Evolutionary conservation across 35 echinoderm and acorn worm genomes (phyloP).

Genomic region (Diadema setosum): DNA sequence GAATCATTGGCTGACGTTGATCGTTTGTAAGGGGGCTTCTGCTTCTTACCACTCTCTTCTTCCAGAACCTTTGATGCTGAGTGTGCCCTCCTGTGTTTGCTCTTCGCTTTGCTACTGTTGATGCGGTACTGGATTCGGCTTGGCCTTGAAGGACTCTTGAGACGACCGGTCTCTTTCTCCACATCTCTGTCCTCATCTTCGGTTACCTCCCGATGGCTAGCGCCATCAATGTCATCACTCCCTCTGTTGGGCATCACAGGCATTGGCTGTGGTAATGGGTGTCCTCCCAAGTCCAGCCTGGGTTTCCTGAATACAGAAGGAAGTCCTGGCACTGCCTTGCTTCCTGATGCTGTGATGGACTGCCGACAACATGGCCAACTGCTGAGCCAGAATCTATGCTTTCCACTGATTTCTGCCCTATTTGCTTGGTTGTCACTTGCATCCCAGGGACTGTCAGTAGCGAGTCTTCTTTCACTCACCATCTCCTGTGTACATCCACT

Average conservation of each 20-base stretch:
- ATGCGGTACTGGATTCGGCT: conserved; percentile 11
- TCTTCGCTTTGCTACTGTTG: not conserved
- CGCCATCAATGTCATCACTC: not conserved
- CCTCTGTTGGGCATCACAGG: not conserved
- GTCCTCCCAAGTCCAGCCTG: conserved; percentile 58
- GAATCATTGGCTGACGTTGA: not conserved
- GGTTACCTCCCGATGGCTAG: not conserved
- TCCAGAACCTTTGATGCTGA: not conserved
- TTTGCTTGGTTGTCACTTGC: no score
- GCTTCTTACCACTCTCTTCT: not conserved
- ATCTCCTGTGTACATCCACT: no score
- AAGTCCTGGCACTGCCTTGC: no score
- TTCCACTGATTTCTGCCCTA: no score
- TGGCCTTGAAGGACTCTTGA: not conserved
- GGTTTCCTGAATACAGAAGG: conserved; percentile 56
- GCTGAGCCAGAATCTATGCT: no score
- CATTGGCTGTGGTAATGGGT: conserved; percentile 19
- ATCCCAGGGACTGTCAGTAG: no score
- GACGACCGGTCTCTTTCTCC: not conserved
- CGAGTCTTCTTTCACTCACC: no score
- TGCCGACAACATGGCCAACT: no score
- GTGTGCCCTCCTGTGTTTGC: not conserved
- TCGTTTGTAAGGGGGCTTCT: not conserved
- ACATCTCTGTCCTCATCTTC: not conserved
- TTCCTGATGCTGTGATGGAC: no score